Evolutionary conservation across 2,797 vertebrate species (phyloP).

Genomic region (Schizopygopsis pylzovi): DNA sequence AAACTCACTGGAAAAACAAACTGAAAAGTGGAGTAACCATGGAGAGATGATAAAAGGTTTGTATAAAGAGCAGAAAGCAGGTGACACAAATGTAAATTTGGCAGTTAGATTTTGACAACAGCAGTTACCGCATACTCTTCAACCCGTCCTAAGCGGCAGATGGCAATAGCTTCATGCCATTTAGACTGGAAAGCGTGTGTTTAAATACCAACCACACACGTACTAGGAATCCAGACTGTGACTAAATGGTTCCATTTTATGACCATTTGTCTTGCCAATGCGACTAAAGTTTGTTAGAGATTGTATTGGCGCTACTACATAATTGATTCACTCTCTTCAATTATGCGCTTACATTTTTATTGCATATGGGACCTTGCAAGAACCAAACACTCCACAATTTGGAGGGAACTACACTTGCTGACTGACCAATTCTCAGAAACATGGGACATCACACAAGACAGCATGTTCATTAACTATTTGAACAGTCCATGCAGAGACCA

Average conservation of each 20-base stretch:
- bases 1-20: constrained; percentile 11
- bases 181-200: not conserved
- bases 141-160: constrained; percentile 6
- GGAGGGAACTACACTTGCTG: not conserved
- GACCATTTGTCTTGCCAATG: not conserved
- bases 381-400: not conserved
- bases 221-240: not conserved
- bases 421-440: not conserved
- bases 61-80: constrained; percentile 19
- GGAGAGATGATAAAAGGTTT: constrained; percentile 21
- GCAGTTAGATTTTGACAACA: constrained; percentile 26
- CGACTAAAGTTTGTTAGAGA: not conserved
- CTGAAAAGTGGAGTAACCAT: not conserved
- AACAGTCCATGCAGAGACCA: not conserved
- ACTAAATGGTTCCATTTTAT: not conserved
- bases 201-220: not conserved
- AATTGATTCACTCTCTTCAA: not conserved
- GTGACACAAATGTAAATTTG: constrained; percentile 12
- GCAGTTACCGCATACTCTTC: not conserved
- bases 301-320: not conserved
- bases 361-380: not conserved
- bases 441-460: not conserved
- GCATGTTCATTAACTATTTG: not conserved
- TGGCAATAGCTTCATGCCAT: not conserved
- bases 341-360: not conserved